Base-by-base conservation (phyloP, 1,140 invertebrate genomes). In the Whitmania pigra region DNA sequence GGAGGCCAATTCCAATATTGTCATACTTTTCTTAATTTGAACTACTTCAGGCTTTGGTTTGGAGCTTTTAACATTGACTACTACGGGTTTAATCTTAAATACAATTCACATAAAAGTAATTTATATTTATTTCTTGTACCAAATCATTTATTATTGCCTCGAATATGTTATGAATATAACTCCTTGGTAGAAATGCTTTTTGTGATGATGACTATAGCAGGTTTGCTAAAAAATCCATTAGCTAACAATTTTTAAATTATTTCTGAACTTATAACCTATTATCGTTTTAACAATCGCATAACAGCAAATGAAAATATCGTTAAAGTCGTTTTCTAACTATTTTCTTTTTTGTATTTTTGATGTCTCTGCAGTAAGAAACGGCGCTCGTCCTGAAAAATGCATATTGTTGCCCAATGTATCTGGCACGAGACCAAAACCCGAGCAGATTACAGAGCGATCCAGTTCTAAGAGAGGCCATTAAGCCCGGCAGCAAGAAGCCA, bases 341-440 rank as follows among this genome's bases (percentile, higher is more conserved):
- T 27, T 60, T 60, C 55, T 60, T 60, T 60, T 60, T 60, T 27
- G 55, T 7, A 60, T 60, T 60, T 60, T 17, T 43, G 5, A 43
- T 43, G 55, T n/a, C 27, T 60, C n/a, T 22, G 27, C 17, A 7
- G 9, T 17, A 60, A 27, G 55, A 60, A 17, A 60, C 5, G 27
- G 55, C 5, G 55, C 55, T 60, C n/a, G 55, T 60, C 55, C 55
- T 60, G n/a, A 60, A 17, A 60, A 60, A 17, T 60, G n/a, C 27
- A 60, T 9, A 22, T 60, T 27, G 55, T 17, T 60, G 55, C 9
- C 27, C 55, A 60, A 17, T 13, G 13, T 43, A 43, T 43, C 40
- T 43, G 40, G 40, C 13, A 5, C 40, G 40, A 43, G 13, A 43
- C 40, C 40, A 43, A 43, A 13, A 6, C 40, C 40, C 40, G 13